Percentiles rank a stretch among this genome's conserved stretches.
Evolutionary conservation across 2,113 vertebrate species (phyloP).

Genomic region (Austrofundulus limnaeus): DNA sequence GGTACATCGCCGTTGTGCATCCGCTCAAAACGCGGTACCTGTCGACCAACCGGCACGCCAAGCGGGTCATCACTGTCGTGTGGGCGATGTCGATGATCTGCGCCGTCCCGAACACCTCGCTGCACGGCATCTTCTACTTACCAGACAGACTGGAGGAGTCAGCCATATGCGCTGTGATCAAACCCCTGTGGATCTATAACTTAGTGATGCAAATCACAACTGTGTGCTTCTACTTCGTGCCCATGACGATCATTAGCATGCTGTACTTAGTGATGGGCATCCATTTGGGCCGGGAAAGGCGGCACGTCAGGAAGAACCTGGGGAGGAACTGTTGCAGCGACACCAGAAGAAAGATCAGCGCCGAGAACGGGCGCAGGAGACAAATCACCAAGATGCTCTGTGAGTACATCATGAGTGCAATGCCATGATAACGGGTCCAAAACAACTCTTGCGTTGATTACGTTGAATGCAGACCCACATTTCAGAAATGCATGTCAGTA

Average conservation of each 20-base stretch:
- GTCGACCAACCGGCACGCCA: conserved; percentile 78
- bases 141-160: conserved; percentile 76
- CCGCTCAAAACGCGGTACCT: conserved; percentile 79
- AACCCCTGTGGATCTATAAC: conserved; percentile 82
- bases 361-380: conserved; percentile 70
- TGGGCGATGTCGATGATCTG: conserved; percentile 77
- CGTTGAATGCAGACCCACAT: too few species aligned
- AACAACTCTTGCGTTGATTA: too few species aligned
- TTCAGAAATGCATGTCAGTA: too few species aligned
- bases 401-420: conserved; percentile 47
- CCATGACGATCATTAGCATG: conserved; percentile 78
- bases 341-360: conserved; percentile 60
- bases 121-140: conserved; percentile 80
- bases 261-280: conserved; percentile 80
- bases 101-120: conserved; percentile 78
- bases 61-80: conserved; percentile 69
- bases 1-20: conserved; percentile 81
- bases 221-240: conserved; percentile 79
- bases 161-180: conserved; percentile 78
- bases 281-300: conserved; percentile 67
- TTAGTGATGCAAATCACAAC: conserved; percentile 82
- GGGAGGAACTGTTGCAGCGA: conserved; percentile 54
- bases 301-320: conserved; percentile 33
- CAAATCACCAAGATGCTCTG: conserved; percentile 83
- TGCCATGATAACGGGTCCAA: too few species aligned